Conservation (phyloP, 92 coral and sea anemone genomes). For the Ricordea florida region DNA sequence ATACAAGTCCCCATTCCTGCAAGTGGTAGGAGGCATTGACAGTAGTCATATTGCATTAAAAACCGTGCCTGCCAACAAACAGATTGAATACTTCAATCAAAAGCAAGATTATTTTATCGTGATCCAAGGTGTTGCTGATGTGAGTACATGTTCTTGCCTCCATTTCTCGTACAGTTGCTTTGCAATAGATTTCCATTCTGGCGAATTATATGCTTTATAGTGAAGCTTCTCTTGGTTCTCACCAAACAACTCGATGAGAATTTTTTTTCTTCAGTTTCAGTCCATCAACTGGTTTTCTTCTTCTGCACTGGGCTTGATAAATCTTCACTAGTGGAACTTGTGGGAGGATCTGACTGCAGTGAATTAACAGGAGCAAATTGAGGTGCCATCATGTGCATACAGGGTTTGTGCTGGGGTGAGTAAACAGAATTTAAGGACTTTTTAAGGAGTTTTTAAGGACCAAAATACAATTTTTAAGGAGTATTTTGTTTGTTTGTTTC, state of each 20-base stretch:
- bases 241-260: constrained; percentile 39
- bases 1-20: too few relatives aligned
- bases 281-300: constrained; percentile 37
- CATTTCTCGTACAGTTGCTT: constrained; percentile 34
- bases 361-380: constrained; percentile 1
- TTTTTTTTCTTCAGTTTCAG: constrained; percentile 33
- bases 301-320: not conserved
- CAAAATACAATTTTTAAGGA: too few relatives aligned
- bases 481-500: too few relatives aligned
- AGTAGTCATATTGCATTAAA: too few relatives aligned
- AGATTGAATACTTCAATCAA: too few relatives aligned
- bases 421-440: too few relatives aligned
- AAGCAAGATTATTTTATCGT: too few relatives aligned
- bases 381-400: constrained; percentile 21
- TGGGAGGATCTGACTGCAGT: not conserved
- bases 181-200: constrained; percentile 55
- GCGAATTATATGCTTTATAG: constrained; percentile 28
- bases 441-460: too few relatives aligned
- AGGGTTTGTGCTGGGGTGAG: too few relatives aligned
- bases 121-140: too few relatives aligned
- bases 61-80: too few relatives aligned
- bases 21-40: too few relatives aligned
- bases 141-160: constrained; percentile 33
- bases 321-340: constrained; percentile 2
- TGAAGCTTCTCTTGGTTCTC: constrained; percentile 27